Percentiles rank a stretch among this genome's conserved stretches.
phyloP scores from a whole-genome alignment of 2,797 vertebrate species.

The Luscinia megarhynchos region DNA sequence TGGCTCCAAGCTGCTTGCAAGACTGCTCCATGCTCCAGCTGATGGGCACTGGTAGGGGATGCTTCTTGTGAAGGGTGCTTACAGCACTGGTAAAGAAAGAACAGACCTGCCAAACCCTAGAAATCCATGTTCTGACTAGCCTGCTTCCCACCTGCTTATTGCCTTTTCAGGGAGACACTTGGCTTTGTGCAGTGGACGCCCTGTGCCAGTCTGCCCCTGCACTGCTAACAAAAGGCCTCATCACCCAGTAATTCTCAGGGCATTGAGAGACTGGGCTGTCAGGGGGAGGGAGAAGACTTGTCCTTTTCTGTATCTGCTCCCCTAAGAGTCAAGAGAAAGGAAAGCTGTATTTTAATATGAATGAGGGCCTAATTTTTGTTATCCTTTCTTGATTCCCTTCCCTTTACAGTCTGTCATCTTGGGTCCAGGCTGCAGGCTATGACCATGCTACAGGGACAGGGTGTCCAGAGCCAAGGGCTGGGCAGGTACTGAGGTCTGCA shows the following conservation, averaged over 20 bases:
- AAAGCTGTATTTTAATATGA: constrained; percentile 62
- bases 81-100: neutral
- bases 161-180: neutral
- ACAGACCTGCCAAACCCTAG: neutral
- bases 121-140: neutral
- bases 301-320: neutral
- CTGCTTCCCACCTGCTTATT: neutral
- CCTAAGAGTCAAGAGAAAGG: constrained; percentile 8
- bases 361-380: constrained; percentile 61
- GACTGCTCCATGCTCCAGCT: neutral
- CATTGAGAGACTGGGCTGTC: neutral
- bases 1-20: neutral
- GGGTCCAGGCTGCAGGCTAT: neutral
- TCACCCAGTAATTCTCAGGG: constrained; percentile 8
- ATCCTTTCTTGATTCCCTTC: constrained; percentile 37
- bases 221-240: neutral
- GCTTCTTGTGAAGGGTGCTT: neutral
- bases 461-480: neutral
- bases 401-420: neutral
- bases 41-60: neutral
- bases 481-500: neutral
- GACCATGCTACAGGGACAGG: neutral
- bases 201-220: neutral
- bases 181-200: neutral
- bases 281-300: neutral